Percentiles rank a stretch among this genome's conserved stretches.
phyloP scores from a whole-genome alignment of 2,888 invertebrate genomes.

The Rhynchonema sp. region DNA sequence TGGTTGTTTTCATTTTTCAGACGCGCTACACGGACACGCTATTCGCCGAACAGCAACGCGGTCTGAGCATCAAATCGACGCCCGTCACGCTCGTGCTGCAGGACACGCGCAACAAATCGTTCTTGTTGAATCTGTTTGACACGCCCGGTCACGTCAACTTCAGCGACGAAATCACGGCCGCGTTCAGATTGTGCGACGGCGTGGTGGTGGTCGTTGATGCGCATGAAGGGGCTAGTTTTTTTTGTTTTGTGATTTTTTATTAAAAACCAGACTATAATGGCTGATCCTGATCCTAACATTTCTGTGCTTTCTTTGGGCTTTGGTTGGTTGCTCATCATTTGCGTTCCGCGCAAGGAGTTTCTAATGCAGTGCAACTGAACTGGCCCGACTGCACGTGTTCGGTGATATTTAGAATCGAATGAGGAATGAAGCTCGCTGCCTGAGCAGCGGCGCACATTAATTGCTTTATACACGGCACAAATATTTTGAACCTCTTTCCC shows the following conservation, averaged over 20 bases:
- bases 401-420: too few relatives aligned
- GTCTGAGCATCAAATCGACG: constrained; percentile 86
- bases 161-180: constrained; percentile 93
- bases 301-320: too few relatives aligned
- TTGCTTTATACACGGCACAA: too few relatives aligned
- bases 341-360: too few relatives aligned
- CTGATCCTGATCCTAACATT: too few relatives aligned
- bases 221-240: constrained; percentile 59
- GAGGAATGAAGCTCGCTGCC: not conserved
- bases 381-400: too few relatives aligned
- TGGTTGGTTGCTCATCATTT: too few relatives aligned
- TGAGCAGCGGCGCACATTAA: too few relatives aligned
- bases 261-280: too few relatives aligned
- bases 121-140: constrained; percentile 84
- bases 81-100: constrained; percentile 82
- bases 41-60: constrained; percentile 77
- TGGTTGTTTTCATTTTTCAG: constrained; percentile 12
- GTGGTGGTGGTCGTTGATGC: constrained; percentile 90
- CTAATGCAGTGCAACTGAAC: too few relatives aligned
- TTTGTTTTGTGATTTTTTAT: too few relatives aligned
- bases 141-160: constrained; percentile 92
- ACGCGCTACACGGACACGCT: constrained; percentile 69
- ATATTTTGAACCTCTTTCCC: not conserved
- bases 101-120: constrained; percentile 86
- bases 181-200: constrained; percentile 68